These are phyloP conservation scores for Lycia hirtaria DNA, from an alignment of 2,888 invertebrate species.

Conservation along the genomic window DNA sequence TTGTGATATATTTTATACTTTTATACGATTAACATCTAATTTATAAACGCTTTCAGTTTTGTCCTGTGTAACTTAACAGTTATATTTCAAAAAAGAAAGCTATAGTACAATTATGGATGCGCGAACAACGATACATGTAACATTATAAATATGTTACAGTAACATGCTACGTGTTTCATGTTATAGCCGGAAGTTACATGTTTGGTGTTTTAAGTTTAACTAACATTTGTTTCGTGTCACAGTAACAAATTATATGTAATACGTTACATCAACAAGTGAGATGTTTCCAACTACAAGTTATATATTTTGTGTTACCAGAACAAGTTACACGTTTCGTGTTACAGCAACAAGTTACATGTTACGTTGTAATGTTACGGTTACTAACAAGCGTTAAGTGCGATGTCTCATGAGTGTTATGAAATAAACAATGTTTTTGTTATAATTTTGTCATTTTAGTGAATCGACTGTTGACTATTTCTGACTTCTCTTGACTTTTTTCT, in stretches of 20 bases:
- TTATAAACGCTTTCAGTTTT: constrained; percentile 60
- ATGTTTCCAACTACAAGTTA: too few species aligned
- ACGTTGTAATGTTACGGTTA: constrained; percentile 43
- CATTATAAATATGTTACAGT: constrained; percentile 31
- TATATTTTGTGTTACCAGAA: too few species aligned
- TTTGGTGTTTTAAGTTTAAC: too few species aligned
- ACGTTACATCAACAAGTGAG: constrained; percentile 71
- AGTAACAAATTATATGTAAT: constrained; percentile 38
- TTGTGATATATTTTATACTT: constrained; percentile 55
- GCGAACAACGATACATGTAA: constrained; percentile 41
- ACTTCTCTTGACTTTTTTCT: constrained; percentile 42
- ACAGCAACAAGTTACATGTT: constrained; percentile 38
- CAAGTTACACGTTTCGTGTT: too few species aligned
- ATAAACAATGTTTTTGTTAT: constrained; percentile 68
- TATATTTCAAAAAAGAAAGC: constrained; percentile 59
- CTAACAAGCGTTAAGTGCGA: constrained; percentile 78
- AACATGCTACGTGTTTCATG: too few species aligned
- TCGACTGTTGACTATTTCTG: constrained; percentile 40
- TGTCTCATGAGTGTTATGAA: constrained; percentile 65
- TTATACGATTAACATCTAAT: constrained; percentile 53
- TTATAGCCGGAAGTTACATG: too few species aligned
- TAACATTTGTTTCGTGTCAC: too few species aligned
- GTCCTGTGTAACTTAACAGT: constrained; percentile 50
- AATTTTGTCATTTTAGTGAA: constrained; percentile 55
- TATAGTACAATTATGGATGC: constrained; percentile 46